Percentiles rank a stretch among this genome's conserved stretches.
phyloP scores from a whole-genome alignment of 2,113 vertebrate species.

The Nesogale talazaci region DNA sequence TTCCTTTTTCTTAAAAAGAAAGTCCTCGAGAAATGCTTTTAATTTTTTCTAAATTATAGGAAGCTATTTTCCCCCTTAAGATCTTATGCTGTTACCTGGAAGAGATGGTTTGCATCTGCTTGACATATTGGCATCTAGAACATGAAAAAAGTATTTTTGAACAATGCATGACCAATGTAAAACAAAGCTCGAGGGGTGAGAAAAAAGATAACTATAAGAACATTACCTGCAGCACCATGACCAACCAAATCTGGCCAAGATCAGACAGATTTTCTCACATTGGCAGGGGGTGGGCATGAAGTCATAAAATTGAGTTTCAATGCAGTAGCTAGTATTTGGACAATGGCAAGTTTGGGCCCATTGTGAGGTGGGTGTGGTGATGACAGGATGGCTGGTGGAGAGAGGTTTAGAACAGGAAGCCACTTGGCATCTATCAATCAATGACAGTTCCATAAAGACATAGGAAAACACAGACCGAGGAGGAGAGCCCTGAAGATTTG shows the following conservation, averaged over 20 bases:
- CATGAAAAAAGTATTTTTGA: neutral
- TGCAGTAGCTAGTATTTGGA: conserved; percentile 65
- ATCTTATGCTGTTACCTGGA: neutral
- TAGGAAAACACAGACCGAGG: conserved; percentile 6
- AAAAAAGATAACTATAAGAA: neutral
- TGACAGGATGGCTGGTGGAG: conserved; percentile 33
- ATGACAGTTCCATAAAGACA: conserved; percentile 49
- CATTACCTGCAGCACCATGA: neutral
- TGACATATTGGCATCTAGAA: neutral
- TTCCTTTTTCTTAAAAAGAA: neutral
- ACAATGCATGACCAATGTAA: neutral
- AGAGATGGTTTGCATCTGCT: neutral
- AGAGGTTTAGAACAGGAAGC: conserved; percentile 46
- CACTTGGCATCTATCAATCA: conserved; percentile 49
- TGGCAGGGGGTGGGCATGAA: neutral
- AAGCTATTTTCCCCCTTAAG: neutral
- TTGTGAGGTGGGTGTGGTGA: conserved; percentile 34
- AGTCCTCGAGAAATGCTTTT: neutral
- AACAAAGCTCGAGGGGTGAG: neutral
- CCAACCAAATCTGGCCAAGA: conserved; percentile 4
- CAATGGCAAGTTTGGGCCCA: conserved; percentile 70
- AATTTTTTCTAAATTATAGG: neutral
- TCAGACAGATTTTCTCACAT: neutral
- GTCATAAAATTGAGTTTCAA: conserved; percentile 56
- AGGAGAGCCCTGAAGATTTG: neutral